A percentile compares a stretch with the other conserved stretches of the same genome.
These are phyloP conservation scores for Margarornis squamiger DNA, from an alignment of 2,797 vertebrate species.

Conservation along the genomic window DNA sequence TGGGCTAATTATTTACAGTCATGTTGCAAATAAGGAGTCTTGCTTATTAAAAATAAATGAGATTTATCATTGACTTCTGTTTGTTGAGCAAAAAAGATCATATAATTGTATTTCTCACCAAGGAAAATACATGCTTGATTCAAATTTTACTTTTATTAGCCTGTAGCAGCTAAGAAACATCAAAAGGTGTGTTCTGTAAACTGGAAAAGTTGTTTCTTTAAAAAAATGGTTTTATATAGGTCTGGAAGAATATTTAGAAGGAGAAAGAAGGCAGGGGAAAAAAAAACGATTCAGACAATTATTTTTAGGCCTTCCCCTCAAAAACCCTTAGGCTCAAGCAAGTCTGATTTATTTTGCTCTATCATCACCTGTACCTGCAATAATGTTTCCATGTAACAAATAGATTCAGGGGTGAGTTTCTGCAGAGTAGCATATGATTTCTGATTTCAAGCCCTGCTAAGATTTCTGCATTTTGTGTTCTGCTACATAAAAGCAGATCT, in stretches of 20 bases:
- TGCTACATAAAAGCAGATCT: background rate
- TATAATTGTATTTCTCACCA: background rate
- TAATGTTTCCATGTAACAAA: background rate
- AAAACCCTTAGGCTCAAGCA: background rate
- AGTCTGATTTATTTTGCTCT: background rate
- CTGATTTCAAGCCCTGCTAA: constrained; percentile 9
- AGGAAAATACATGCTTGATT: constrained; percentile 2
- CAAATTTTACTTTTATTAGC: background rate
- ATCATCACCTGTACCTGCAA: background rate
- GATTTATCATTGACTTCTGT: constrained; percentile 5
- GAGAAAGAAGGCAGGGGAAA: background rate
- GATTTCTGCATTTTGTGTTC: background rate
- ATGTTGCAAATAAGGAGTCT: constrained; percentile 7
- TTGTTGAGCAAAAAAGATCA: constrained; percentile 1
- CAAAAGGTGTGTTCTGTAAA: constrained; percentile 9
- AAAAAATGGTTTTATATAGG: background rate
- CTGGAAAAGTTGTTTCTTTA: background rate
- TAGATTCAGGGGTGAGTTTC: background rate
- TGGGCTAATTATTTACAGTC: constrained; percentile 9
- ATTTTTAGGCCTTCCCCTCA: background rate
- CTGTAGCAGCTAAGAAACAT: constrained; percentile 10
- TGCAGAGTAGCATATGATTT: background rate
- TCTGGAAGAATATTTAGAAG: constrained; percentile 3
- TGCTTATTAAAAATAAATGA: constrained; percentile 36
- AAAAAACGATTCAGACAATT: background rate